Percentiles rank a stretch among this genome's conserved stretches.
phyloP scores from a whole-genome alignment of 2,888 invertebrate species.

The Thysanoteuthis rhombus region DNA sequence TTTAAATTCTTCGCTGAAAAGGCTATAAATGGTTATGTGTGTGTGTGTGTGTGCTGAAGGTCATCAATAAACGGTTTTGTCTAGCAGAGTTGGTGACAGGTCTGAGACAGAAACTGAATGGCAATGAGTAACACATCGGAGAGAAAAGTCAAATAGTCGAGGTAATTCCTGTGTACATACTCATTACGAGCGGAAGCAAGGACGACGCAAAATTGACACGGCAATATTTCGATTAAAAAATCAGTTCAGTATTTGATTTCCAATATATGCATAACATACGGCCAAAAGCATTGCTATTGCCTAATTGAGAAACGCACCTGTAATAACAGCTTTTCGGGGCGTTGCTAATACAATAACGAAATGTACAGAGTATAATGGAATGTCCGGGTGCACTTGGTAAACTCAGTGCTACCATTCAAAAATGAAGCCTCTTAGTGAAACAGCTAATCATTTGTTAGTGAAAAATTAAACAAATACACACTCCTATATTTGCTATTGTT shows the following conservation, averaged over 20 bases:
- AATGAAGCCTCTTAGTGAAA: not conserved
- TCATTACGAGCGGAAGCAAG: not conserved
- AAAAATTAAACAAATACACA: not conserved
- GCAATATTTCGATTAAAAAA: not conserved
- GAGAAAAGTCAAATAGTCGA: too few species aligned
- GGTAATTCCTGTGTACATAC: not conserved
- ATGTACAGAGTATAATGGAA: not conserved
- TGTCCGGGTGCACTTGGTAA: not conserved
- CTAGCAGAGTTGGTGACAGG: too few species aligned
- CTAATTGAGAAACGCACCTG: not conserved
- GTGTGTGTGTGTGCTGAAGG: too few species aligned
- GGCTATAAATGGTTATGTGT: too few species aligned
- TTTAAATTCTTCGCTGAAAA: too few species aligned
- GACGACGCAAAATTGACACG: not conserved
- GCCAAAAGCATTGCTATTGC: not conserved
- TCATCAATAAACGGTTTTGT: too few species aligned
- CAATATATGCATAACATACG: not conserved
- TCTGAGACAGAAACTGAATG: too few species aligned
- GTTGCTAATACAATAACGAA: not conserved
- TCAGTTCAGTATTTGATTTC: not conserved
- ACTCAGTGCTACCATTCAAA: not conserved
- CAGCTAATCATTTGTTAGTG: not conserved
- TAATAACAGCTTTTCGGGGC: not conserved
- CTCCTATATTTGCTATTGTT: not conserved
- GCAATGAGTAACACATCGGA: too few species aligned